A percentile compares a stretch with the other conserved stretches of the same genome.
These are phyloP conservation scores for Macrotis lagotis DNA, from an alignment of 2,113 vertebrate species.

Conservation along the genomic window DNA sequence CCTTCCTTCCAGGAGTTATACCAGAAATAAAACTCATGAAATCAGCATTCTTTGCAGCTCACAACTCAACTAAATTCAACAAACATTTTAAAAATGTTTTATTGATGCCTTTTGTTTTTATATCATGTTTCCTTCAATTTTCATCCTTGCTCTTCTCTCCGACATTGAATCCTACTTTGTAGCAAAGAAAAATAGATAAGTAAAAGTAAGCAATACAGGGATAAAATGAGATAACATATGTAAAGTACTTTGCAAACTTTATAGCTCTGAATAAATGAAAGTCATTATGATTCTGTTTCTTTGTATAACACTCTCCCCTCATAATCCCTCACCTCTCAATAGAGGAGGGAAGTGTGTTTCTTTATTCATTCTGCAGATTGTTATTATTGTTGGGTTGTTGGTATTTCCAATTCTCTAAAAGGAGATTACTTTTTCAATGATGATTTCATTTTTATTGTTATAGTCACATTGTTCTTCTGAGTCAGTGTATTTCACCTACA, in stretches of 20 bases:
- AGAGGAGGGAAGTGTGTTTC: not conserved
- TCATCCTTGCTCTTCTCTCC: not conserved
- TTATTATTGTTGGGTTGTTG: not conserved
- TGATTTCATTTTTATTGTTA: not conserved
- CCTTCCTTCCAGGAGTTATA: not conserved
- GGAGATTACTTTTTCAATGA: not conserved
- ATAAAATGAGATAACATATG: not conserved
- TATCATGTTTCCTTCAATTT: not conserved
- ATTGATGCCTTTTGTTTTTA: not conserved
- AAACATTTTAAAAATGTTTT: not conserved
- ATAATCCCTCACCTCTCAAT: not conserved
- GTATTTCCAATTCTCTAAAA: not conserved
- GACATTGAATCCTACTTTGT: not conserved
- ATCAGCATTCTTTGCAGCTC: not conserved
- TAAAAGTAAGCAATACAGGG: not conserved
- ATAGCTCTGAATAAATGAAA: not conserved
- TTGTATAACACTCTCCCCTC: not conserved
- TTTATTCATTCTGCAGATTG: not conserved
- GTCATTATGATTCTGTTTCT: not conserved
- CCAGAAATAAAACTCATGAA: not conserved
- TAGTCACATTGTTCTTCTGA: not conserved
- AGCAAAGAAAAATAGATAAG: not conserved
- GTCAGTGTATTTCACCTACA: not conserved
- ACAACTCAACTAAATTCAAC: not conserved
- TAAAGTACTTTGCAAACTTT: not conserved